Conservation (phyloP, 2,797 vertebrate genomes). For the Ambastaia sidthimunki region DNA sequence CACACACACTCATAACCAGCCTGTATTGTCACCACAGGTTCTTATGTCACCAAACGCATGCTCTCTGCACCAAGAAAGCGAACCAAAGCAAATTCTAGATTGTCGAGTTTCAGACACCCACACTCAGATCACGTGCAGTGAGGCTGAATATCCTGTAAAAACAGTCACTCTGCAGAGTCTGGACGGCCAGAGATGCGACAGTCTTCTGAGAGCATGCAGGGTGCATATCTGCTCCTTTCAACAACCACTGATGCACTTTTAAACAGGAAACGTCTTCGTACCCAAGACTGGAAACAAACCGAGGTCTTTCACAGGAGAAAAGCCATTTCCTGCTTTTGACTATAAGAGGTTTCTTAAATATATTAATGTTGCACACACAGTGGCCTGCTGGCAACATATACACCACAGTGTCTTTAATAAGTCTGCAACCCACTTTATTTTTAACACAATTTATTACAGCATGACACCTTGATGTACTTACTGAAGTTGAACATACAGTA, state of each 20-base stretch:
- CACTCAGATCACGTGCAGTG: conserved; percentile 47
- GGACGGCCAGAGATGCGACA: conserved; percentile 40
- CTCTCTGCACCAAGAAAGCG: conserved; percentile 39
- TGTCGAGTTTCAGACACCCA: conserved; percentile 52
- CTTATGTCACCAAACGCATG: conserved; percentile 51
- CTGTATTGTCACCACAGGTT: conserved; percentile 51
- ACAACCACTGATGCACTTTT: conserved; percentile 49
- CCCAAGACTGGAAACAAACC: conserved; percentile 59
- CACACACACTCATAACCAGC: conserved; percentile 6
- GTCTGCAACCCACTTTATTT: neutral
- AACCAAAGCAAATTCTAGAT: conserved; percentile 49
- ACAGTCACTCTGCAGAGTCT: conserved; percentile 38
- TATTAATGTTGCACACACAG: neutral
- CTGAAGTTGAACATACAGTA: too few relatives aligned
- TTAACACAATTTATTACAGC: neutral
- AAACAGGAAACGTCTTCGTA: conserved; percentile 65
- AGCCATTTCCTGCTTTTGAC: conserved; percentile 60
- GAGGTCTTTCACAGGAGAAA: conserved; percentile 56
- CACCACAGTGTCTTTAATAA: neutral
- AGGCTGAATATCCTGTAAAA: conserved; percentile 39
- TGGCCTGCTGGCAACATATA: neutral
- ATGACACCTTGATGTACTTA: neutral
- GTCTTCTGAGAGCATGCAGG: conserved; percentile 35
- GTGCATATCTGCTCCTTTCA: conserved; percentile 23
- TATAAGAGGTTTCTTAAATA: conserved; percentile 19